Evolutionary conservation across 1,140 invertebrate species (phyloP).

Genomic region (Probaryconus sp.): DNA sequence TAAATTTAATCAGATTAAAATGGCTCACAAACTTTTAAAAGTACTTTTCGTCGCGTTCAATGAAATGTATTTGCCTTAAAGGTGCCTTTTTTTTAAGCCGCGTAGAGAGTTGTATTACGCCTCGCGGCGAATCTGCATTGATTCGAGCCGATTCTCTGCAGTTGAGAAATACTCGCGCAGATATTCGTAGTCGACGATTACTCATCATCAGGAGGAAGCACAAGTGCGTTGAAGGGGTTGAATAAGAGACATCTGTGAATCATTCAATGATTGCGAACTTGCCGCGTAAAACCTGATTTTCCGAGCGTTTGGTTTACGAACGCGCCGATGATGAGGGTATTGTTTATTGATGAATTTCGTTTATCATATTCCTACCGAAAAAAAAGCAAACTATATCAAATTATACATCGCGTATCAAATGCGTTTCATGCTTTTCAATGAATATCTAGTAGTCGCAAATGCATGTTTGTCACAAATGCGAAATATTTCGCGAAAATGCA

Average conservation of each 20-base stretch:
- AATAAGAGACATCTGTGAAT: conserved; percentile 63
- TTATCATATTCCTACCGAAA: not conserved
- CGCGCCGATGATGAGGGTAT: conserved; percentile 17
- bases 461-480: too few relatives aligned
- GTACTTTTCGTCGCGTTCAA: too few relatives aligned
- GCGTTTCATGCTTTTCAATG: too few relatives aligned
- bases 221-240: conserved; percentile 43
- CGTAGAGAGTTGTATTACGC: conserved; percentile 43
- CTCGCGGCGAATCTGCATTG: conserved; percentile 41
- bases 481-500: too few relatives aligned
- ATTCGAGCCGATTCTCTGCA: conserved; percentile 50
- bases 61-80: too few relatives aligned
- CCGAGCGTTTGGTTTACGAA: conserved; percentile 46
- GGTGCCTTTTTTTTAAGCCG: conserved; percentile 31
- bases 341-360: conserved; percentile 11
- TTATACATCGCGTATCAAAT: too few relatives aligned
- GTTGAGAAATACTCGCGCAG: conserved; percentile 44
- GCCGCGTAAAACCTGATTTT: conserved; percentile 64
- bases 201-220: conserved; percentile 7
- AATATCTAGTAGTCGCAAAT: too few relatives aligned
- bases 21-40: too few relatives aligned
- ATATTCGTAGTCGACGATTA: conserved; percentile 11
- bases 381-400: too few relatives aligned
- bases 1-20: too few relatives aligned
- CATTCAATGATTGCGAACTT: conserved; percentile 66